Evolutionary conservation across 1,140 invertebrate species (phyloP).

Genomic region (Bombus consobrinus): DNA sequence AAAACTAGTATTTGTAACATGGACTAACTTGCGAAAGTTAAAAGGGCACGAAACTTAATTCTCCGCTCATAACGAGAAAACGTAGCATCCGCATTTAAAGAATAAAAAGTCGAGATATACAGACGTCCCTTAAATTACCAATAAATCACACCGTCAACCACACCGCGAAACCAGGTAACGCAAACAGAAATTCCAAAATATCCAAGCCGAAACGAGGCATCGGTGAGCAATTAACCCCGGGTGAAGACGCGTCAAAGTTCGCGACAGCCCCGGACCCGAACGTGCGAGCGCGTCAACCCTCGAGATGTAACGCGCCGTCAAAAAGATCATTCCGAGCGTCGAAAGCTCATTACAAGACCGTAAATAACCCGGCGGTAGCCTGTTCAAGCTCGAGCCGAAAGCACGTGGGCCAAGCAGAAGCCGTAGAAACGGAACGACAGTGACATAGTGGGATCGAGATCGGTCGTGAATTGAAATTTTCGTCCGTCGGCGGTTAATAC

Average conservation of each 20-base stretch:
- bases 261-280: neutral
- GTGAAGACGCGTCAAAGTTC: constrained; percentile 18
- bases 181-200: neutral
- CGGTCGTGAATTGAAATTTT: constrained; percentile 46
- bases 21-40: too few species aligned
- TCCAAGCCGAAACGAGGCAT: too few species aligned
- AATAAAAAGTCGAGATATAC: too few species aligned
- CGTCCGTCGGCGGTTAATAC: constrained; percentile 43
- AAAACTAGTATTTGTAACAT: too few species aligned
- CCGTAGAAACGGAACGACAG: neutral
- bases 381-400: neutral
- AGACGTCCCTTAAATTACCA: neutral
- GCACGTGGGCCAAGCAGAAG: neutral
- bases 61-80: too few species aligned
- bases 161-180: neutral
- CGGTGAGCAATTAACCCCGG: neutral
- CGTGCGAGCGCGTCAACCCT: neutral
- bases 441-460: constrained; percentile 14
- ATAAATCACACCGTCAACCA: neutral
- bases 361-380: constrained; percentile 8
- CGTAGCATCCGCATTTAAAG: too few species aligned
- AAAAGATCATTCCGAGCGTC: constrained; percentile 13
- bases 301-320: neutral
- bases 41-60: too few species aligned
- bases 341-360: constrained; percentile 28